Base-by-base conservation (phyloP, 64 coral and sea anemone species). In the Montipora sp. region DNA sequence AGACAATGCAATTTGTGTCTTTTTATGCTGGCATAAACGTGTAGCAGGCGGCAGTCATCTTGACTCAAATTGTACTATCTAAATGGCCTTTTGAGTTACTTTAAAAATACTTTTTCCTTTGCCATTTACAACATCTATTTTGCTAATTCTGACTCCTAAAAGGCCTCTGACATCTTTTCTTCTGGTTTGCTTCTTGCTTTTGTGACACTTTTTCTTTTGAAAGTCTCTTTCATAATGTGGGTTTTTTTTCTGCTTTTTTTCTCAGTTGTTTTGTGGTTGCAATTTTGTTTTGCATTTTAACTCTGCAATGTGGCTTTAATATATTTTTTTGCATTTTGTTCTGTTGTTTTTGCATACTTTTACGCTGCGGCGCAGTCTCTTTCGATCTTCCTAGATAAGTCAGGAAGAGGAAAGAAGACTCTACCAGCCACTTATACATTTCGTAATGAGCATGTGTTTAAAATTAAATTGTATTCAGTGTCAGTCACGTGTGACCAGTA, bases 101-200 rank as follows among this genome's bases (percentile, higher is more conserved):
- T 63, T 63, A 14, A 12, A 63, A 63, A 23, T 4, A 21, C 18
- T 71, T 71, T 3, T 3, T 71, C 68, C 68, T 71, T 71, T 20
- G 3, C 20, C 20, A 20, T 71, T 71, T 71, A 23, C 18, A 71
- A 22, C 20, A 71, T 7, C 7, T 3, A 8, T 10, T 80, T 58
- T 80, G 59, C 20, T 81, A 81, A 81, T 44, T 23, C 53, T 81
- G 19, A 14, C 79, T 81, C 7, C 51, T 81, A 43, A 63, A 7
- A 12, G 3, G 14, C 36, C 36, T 63, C 51, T 80, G 50, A 8
- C 63, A 19, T 84, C 14, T 22, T 68, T 83, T 45, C 5, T 63
- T 83, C 21, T 75, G 19, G 18, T 44, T 75, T 75, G 8, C 21
- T 75, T 47, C 7, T 47, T 14, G 23, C 24, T 44, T 47, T 84